Evolutionary conservation across 2,888 invertebrate species (phyloP).

Genomic region (Thecocarcelia acutangulata): DNA sequence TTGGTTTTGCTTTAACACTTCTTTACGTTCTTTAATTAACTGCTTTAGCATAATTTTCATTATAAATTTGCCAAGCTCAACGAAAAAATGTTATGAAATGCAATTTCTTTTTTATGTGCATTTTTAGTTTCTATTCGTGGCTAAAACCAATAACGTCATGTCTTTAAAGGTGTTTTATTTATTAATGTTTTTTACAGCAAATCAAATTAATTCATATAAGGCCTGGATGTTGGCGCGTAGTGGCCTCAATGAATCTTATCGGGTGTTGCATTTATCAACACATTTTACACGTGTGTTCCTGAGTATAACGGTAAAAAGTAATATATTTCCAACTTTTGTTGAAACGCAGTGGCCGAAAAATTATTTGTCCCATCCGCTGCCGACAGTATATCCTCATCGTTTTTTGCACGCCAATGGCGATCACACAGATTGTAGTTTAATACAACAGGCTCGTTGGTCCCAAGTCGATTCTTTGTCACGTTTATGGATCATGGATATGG

Average conservation of each 20-base stretch:
- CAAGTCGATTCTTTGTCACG: conserved; percentile 78
- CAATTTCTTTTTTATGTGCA: conserved; percentile 10
- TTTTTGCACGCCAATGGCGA: conserved; percentile 73
- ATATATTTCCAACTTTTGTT: conserved; percentile 75
- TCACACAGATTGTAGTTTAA: conserved; percentile 73
- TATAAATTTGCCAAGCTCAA: conserved; percentile 51
- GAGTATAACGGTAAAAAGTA: conserved; percentile 74
- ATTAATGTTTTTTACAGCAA: conserved; percentile 42
- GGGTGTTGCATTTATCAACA: conserved; percentile 76
- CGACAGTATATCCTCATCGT: conserved; percentile 73
- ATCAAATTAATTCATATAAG: conserved; percentile 7
- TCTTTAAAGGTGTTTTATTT: conserved; percentile 24
- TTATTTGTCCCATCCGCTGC: conserved; percentile 74
- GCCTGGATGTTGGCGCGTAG: conserved; percentile 75
- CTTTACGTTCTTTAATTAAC: conserved; percentile 1
- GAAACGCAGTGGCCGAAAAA: conserved; percentile 78
- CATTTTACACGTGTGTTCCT: conserved; percentile 78
- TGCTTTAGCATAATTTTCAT: conserved; percentile 32
- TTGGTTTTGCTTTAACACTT: conserved; percentile 1
- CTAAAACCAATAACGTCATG: conserved; percentile 52
- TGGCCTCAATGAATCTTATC: conserved; percentile 77
- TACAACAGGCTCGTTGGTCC: conserved; percentile 78
- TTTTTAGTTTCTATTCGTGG: conserved; percentile 28
- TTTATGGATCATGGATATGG: conserved; percentile 78
- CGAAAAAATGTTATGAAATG: conserved; percentile 42